Base-by-base conservation (phyloP, 2,113 vertebrate species). In the Chloroceryle aenea region DNA sequence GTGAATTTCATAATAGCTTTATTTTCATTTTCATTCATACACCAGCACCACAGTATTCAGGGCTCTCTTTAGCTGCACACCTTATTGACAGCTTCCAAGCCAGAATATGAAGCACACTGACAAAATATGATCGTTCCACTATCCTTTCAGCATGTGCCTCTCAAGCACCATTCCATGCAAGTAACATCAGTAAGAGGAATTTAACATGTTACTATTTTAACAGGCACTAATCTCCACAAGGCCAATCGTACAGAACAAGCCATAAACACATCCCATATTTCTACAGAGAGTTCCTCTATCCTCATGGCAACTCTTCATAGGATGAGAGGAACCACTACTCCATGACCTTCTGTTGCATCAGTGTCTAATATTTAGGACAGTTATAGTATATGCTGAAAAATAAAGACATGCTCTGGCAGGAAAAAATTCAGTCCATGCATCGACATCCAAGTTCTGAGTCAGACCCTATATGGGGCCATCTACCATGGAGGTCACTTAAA, bases 121-220 rank as follows among this genome's bases (percentile, higher is more conserved):
- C 76, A 95, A 89, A 96, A 93, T 86, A 72, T 19, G 22, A 81
- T 56, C 0, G 0, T 61, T 93, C 68, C 73, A 36, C 88, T 88
- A 42, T 32, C 56, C 55, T 90, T 95, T 94, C 92, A 78, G 73
- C 68, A 64, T 62, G 43, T 22, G 75, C 32, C 48, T 94, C 85
- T 94, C 83, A 81, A 84, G 91, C 83, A 90, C 83, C 93, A 93
- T 95, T 94, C 95, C 92, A 85, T 19, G 30, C 52, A 81, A 93
- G 19, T 58, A 90, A 72, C 86, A 75, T 94, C 95, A 97, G 85
- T 83, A 90, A 88, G 66, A 90, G 73, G 92, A 97, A 96, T 95
- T 96, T 94, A 89, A 83, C 76, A 75, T 50, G 95, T 89, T 96
- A 68, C 96, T 96, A 96, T 96, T 96, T 97, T 95, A 93, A 95